phyloP scores from a whole-genome alignment of 1,140 invertebrate genomes.

The Lanistes nyassanus region DNA sequence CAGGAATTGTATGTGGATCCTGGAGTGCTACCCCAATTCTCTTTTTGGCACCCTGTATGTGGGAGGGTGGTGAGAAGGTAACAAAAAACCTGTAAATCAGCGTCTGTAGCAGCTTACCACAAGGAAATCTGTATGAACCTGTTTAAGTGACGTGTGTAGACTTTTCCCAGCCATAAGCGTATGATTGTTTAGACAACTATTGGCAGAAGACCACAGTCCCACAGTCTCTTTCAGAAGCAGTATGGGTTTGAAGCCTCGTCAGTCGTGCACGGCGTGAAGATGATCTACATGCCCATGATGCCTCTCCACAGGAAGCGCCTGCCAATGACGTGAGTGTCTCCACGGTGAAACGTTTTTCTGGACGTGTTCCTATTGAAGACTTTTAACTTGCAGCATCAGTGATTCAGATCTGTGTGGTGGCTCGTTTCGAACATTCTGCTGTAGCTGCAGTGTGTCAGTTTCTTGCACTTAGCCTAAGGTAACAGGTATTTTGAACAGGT shows the following conservation, averaged over 20 bases:
- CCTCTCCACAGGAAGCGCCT: constrained; percentile 61
- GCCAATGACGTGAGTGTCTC: constrained; percentile 55
- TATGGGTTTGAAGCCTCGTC: constrained; percentile 47
- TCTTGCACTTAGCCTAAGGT: not conserved
- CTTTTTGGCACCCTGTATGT: too few relatives aligned
- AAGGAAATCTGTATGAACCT: too few relatives aligned
- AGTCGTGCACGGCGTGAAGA: constrained; percentile 63
- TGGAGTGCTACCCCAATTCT: too few relatives aligned
- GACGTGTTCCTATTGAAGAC: not conserved
- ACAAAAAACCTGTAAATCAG: too few relatives aligned
- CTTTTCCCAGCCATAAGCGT: too few relatives aligned
- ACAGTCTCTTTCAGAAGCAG: not conserved
- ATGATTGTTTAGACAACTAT: too few relatives aligned
- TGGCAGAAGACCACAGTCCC: not conserved
- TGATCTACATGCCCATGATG: constrained; percentile 65
- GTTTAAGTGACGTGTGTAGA: too few relatives aligned
- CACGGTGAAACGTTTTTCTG: too few relatives aligned
- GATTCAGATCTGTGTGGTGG: not conserved
- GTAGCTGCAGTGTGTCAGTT: not conserved
- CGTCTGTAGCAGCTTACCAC: too few relatives aligned
- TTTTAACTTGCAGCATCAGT: not conserved
- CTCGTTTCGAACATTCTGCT: not conserved
- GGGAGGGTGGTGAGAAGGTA: too few relatives aligned
- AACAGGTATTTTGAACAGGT: too few relatives aligned
- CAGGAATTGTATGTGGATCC: too few relatives aligned